phyloP scores from a whole-genome alignment of 1,140 invertebrate genomes.

The Halyomorpha halys region DNA sequence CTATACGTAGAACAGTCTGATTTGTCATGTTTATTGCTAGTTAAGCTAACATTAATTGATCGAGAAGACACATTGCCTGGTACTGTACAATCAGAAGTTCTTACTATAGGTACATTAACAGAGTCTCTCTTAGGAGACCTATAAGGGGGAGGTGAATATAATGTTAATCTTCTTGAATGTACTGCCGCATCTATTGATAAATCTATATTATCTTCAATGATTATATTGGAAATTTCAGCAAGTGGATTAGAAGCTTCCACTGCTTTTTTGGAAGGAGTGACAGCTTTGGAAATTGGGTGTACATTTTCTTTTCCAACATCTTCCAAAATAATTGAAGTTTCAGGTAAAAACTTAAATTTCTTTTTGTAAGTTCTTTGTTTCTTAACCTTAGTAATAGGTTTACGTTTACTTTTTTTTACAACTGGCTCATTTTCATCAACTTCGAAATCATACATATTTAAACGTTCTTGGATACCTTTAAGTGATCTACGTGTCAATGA shows the following conservation, averaged over 20 bases:
- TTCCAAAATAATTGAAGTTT: background rate
- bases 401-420: conserved; percentile 13
- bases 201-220: background rate
- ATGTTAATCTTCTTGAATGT: background rate
- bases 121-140: conserved; percentile 5
- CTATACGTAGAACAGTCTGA: background rate
- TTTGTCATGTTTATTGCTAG: background rate
- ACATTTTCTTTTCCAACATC: background rate
- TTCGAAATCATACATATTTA: conserved; percentile 22
- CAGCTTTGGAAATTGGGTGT: background rate
- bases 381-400: conserved; percentile 18
- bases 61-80: background rate
- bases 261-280: background rate
- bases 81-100: background rate
- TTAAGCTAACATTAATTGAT: background rate
- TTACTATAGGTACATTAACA: background rate
- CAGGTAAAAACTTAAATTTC: background rate
- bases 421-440: conserved; percentile 22
- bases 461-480: conserved; percentile 4
- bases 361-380: conserved; percentile 1
- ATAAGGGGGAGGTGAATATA: conserved; percentile 2
- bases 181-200: background rate
- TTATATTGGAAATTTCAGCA: background rate
- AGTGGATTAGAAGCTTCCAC: too few relatives aligned
- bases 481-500: background rate